Conservation (phyloP, 2,113 vertebrate species). For the Puma concolor region DNA sequence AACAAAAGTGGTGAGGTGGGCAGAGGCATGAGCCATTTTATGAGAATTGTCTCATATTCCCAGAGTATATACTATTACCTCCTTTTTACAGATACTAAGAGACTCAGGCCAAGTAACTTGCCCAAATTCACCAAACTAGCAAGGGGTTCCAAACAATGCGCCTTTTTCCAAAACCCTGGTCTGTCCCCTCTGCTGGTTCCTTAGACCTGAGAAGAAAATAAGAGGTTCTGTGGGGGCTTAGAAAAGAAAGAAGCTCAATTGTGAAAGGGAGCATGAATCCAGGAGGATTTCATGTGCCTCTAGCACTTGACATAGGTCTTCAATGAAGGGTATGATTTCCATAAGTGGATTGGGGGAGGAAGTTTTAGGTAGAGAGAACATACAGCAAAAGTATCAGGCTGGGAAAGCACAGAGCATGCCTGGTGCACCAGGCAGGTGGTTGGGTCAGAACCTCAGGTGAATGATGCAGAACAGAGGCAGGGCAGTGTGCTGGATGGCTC, state of each 20-base stretch:
- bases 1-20: not conserved
- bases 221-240: not conserved
- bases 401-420: accelerated
- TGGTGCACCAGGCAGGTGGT: accelerated
- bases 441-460: not conserved
- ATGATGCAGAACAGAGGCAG: not conserved
- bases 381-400: not conserved
- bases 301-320: not conserved
- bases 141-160: not conserved
- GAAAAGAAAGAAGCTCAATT: not conserved
- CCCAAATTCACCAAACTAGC: not conserved
- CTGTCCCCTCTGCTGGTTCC: not conserved
- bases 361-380: accelerated
- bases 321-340: not conserved
- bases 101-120: not conserved
- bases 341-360: too few relatives aligned
- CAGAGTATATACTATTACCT: not conserved
- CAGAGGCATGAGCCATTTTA: not conserved
- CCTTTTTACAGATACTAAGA: not conserved
- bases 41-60: not conserved
- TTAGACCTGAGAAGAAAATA: not conserved
- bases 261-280: not conserved
- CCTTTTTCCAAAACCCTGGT: not conserved
- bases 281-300: not conserved
- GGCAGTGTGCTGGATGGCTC: not conserved